Evolutionary conservation across 2,113 vertebrate species (phyloP).

Genomic region (Lamprologus tigripictilis): DNA sequence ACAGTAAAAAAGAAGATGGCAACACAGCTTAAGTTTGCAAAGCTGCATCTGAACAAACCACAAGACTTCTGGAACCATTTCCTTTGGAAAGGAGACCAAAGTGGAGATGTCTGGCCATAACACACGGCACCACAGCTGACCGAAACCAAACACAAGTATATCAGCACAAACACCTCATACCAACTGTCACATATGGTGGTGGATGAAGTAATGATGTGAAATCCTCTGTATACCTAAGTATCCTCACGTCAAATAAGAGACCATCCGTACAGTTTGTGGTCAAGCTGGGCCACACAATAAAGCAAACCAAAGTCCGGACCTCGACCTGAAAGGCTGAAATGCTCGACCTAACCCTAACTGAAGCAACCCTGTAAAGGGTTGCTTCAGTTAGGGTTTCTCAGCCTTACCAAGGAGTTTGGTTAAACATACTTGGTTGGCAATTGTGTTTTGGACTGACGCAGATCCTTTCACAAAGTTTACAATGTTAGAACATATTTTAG

Average conservation of each 20-base stretch:
- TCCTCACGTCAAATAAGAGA: neutral
- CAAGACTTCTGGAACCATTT: neutral
- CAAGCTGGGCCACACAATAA: neutral
- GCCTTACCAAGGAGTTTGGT: neutral
- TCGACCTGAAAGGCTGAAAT: neutral
- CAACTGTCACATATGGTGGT: neutral
- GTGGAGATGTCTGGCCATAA: rapidly evolving
- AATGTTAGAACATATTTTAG: neutral
- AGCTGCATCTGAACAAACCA: neutral
- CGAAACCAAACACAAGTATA: neutral
- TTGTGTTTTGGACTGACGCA: neutral
- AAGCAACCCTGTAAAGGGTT: neutral
- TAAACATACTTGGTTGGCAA: neutral
- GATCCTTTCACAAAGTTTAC: neutral
- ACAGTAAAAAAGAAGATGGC: neutral
- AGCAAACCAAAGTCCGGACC: neutral
- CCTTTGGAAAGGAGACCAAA: neutral
- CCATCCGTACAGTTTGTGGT: neutral
- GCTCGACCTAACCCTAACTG: neutral
- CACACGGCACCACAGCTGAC: rapidly evolving
- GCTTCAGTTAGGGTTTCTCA: too few species aligned
- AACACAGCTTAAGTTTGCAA: neutral
- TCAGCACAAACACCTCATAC: neutral
- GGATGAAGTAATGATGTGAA: neutral
- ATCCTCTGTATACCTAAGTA: neutral